These are phyloP conservation scores for Amiota minor DNA, from an alignment of 2,888 invertebrate species.

Conservation along the genomic window DNA sequence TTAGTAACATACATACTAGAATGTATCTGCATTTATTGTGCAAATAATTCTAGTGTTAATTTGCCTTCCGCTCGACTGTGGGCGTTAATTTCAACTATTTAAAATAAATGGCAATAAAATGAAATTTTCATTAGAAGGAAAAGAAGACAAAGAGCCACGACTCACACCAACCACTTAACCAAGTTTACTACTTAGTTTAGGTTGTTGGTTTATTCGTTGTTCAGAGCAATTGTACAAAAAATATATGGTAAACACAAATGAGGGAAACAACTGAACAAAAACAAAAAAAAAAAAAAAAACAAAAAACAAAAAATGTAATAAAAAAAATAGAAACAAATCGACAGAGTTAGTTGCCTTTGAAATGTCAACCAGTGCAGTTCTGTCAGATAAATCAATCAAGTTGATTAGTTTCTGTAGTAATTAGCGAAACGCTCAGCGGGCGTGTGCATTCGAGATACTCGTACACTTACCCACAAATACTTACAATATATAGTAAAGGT, in stretches of 20 bases:
- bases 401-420: conserved; percentile 66
- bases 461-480: too few relatives aligned
- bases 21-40: conserved; percentile 60
- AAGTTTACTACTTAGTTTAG: neutral
- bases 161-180: too few relatives aligned
- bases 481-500: neutral
- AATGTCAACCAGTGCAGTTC: conserved; percentile 63
- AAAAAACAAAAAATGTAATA: conserved; percentile 46
- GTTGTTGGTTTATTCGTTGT: neutral
- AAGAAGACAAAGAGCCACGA: neutral
- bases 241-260: neutral
- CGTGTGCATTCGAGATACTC: conserved; percentile 44
- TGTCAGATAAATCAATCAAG: conserved; percentile 71
- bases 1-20: neutral
- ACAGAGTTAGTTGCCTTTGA: conserved; percentile 43
- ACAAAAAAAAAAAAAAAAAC: conserved; percentile 38
- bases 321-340: conserved; percentile 35
- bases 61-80: conserved; percentile 38
- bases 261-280: conserved; percentile 26
- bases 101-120: conserved; percentile 10
- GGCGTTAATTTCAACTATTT: conserved; percentile 29
- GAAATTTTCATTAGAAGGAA: neutral
- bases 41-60: conserved; percentile 68
- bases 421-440: conserved; percentile 56
- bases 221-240: conserved; percentile 6